Conservation (phyloP, 2,888 invertebrate species). For the Gibbula magus region DNA sequence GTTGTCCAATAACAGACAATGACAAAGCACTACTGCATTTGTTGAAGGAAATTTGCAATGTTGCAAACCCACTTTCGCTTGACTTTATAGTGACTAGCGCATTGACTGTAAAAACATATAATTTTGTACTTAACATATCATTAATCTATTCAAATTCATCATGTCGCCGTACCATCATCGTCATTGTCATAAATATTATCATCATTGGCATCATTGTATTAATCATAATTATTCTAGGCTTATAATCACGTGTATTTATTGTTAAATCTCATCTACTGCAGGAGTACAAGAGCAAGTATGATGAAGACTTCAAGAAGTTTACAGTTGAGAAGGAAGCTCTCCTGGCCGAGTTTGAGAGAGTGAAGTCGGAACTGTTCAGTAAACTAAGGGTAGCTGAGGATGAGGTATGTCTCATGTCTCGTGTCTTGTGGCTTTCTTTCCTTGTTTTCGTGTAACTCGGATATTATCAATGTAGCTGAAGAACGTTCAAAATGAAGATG, state of each 20-base stretch:
- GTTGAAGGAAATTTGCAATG: too few species aligned
- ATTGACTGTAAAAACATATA: too few species aligned
- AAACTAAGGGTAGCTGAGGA: conserved; percentile 62
- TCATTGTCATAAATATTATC: too few species aligned
- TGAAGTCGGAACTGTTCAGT: conserved; percentile 59
- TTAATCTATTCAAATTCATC: too few species aligned
- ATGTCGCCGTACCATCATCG: too few species aligned
- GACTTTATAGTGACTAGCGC: too few species aligned
- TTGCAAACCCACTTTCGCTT: too few species aligned
- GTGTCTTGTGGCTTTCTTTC: too few species aligned
- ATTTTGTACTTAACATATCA: too few species aligned
- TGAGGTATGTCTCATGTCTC: conserved; percentile 53
- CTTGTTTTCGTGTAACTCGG: too few species aligned
- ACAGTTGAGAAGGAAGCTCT: conserved; percentile 54
- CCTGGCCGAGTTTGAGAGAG: conserved; percentile 58
- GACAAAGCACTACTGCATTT: too few species aligned
- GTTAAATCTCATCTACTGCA: background rate
- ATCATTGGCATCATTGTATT: background rate
- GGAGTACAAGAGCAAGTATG: conserved; percentile 6
- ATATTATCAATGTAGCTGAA: background rate
- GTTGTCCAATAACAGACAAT: too few species aligned
- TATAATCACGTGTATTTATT: background rate
- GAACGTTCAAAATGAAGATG: background rate
- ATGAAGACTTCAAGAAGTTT: conserved; percentile 27
- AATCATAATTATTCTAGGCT: background rate